Evolutionary conservation across 2,113 vertebrate genomes (phyloP), one percentile per base, ranked within the genome.

Genomic region (Gymnarchus niloticus): DNA sequence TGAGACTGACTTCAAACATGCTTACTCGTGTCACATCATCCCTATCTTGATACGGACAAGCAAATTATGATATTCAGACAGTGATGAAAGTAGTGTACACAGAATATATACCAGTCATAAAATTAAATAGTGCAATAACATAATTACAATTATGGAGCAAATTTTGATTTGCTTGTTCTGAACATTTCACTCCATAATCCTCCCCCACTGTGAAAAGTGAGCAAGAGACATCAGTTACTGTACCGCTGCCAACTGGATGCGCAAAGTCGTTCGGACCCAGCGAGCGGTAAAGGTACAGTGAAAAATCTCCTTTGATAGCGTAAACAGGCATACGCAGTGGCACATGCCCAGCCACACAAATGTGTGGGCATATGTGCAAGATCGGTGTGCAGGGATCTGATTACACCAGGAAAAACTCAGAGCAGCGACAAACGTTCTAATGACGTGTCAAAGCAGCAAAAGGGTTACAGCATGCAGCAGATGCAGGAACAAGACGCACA

Each of bases 201-300:
- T 49, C 48, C 6, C 80, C 19, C 46, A 59, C 41, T 10, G 37
- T 25, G 33, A 57, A 78, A 78, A 14, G 19, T 9, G 69, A 80
- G 52, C 69, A 14, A n/a, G 84, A 28, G 23, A 19, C 37, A 23
- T 44, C 2, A 12, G 12, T 12, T 73, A 14, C 37, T 83, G 85
- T 83, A 65, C 23, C 23, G 7, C 57, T 86, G 85, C 85, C 85
- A 86, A 57, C 46, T 69, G 33, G 28, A 61, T 86, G 85, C 85
- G 80, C 85, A 82, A 86, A 86, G 56, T 48, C 49, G 25, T 54
- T 33, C 33, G 5, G 8, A 54, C 49, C 41, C n/a, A 41, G 1
- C 1, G 51, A 37, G 17, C 19, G 23, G 25, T n/a, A 21, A 10
- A 56, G 6, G 25, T 48, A 61, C n/a, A 23, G n/a, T 7, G 9